These are phyloP conservation scores for Clupea harengus DNA, from an alignment of 2,113 vertebrate species.

Conservation along the genomic window DNA sequence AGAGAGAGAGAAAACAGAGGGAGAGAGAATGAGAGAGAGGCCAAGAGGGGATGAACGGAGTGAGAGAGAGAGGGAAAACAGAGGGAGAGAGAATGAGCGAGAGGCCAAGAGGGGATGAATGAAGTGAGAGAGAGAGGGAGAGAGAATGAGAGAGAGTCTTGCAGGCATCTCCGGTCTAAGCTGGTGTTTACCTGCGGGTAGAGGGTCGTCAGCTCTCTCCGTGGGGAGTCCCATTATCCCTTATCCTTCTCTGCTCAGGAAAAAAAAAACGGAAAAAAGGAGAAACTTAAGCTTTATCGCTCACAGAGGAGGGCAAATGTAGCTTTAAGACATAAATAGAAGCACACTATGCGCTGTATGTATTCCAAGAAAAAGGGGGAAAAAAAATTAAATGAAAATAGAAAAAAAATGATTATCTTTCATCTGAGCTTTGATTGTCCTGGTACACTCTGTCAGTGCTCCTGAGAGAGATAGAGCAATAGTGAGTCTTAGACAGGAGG, in stretches of 20 bases:
- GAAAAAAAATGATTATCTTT: background rate
- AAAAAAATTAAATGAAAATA: background rate
- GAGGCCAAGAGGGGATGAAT: too few species aligned
- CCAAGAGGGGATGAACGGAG: background rate
- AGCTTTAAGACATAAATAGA: too few species aligned
- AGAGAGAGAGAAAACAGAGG: background rate
- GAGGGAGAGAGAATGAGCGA: background rate
- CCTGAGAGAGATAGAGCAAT: too few species aligned
- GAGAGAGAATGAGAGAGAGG: background rate
- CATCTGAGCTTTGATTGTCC: background rate
- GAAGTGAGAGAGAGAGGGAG: too few species aligned
- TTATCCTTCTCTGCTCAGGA: background rate
- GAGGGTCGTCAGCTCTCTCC: background rate
- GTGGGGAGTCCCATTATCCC: background rate
- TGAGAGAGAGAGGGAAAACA: background rate
- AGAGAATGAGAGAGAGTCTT: too few species aligned
- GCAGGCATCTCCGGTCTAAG: background rate
- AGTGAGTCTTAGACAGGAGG: background rate
- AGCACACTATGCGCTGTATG: too few species aligned
- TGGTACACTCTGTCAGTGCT: background rate
- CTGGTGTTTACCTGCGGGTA: slow-evolving; percentile 19
- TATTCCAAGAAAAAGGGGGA: too few species aligned
- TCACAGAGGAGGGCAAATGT: background rate
- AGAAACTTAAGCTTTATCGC: background rate
- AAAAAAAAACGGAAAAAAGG: background rate